These are phyloP conservation scores for Harpalus rubripes DNA, from an alignment of 2,888 invertebrate species.

Conservation along the genomic window DNA sequence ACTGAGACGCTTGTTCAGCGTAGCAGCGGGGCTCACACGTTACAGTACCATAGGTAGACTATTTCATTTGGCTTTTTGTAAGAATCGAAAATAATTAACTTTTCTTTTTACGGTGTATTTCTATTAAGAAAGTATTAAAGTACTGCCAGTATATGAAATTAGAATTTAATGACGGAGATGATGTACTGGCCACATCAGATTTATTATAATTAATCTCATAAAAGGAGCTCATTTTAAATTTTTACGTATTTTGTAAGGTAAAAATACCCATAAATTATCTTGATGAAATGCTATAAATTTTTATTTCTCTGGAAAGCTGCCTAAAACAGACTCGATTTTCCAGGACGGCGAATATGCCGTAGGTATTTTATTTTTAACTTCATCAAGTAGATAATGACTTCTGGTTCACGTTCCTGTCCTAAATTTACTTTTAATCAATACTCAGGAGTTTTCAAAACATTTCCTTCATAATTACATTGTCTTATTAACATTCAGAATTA, in stretches of 20 bases:
- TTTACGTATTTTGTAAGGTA: neutral
- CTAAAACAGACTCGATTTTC: neutral
- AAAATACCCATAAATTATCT: neutral
- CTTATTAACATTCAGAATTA: neutral
- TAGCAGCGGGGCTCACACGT: no score
- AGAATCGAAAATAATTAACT: no score
- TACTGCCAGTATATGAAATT: no score
- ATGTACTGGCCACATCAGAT: no score
- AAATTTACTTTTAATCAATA: slow-evolving; percentile 1
- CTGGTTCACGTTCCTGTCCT: neutral
- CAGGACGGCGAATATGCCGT: neutral
- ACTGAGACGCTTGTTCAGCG: no score
- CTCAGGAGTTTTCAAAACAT: neutral
- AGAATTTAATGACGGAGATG: no score
- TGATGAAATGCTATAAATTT: neutral
- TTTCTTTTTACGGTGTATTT: no score
- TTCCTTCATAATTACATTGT: neutral
- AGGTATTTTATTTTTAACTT: slow-evolving; percentile 3
- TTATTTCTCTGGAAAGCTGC: neutral
- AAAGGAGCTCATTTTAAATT: neutral
- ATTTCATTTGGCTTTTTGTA: no score
- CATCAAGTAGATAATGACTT: slow-evolving; percentile 1
- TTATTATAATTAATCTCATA: neutral
- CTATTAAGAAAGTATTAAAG: no score
- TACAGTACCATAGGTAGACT: no score